Evolutionary conservation across 2,113 vertebrate genomes (phyloP), one percentile per base, ranked within the genome.

Genomic region (Trichomycterus rosablanca): DNA sequence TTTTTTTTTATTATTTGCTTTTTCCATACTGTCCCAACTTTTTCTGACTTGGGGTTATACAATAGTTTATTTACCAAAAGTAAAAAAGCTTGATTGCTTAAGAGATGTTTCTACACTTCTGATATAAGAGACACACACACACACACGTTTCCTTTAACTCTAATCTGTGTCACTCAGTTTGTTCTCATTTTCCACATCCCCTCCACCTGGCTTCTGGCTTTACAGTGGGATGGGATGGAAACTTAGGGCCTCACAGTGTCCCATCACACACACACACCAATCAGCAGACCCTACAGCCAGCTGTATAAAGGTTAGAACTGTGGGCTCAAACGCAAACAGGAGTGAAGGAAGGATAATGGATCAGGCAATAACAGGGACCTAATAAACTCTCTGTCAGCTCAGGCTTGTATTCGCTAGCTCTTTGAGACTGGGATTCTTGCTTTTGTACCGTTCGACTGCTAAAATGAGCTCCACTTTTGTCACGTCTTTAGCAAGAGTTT

Each of bases 401-500:
- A n/a, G n/a, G n/a, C n/a, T n/a, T n/a, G n/a, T n/a, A n/a, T n/a
- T n/a, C n/a, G n/a, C n/a, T n/a, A n/a, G n/a, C n/a, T n/a, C n/a
- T 24, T 19, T 35, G 7, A 35, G 9, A 11, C 35, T 12, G 10
- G 19, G 20, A 5, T 46, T 59, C 30, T 60, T 26, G 23, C n/a
- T 7, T 40, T 22, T 20, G 34, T 39, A 10, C 4, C 2, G 2
- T 22, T 20, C 19, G 11, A 40, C 22, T 20, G 22, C 57, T 11
- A 63, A 5, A 74, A 84, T 86, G 82, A 85, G 59, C 63, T 83
- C 70, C 1, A 84, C 80, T 61, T 51, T 90, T 43, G 89, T 90
- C 55, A 91, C 86, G 76, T 90, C 84, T 67, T 72, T 91, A 64
- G 90, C 89, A 75, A 91, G 88, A 77, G 84, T 86, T 49, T 88